Conservation (phyloP, 2,113 vertebrate species). For the Plecotus auritus region DNA sequence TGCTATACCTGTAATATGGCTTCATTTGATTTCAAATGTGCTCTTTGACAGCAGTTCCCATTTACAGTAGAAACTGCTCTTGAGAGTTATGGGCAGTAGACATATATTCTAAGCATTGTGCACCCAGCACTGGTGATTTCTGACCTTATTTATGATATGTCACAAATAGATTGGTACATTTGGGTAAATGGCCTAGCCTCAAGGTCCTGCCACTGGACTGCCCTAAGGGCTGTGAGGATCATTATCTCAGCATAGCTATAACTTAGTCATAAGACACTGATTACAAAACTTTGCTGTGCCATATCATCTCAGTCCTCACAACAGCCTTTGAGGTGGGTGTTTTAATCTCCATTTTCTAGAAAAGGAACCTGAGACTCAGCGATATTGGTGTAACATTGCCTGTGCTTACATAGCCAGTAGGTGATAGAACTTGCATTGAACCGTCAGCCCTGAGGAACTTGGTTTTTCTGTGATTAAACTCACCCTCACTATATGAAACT, state of each 20-base stretch:
- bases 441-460: neutral
- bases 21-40: constrained; percentile 15
- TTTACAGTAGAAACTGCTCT: neutral
- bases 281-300: neutral
- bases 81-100: neutral
- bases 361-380: neutral
- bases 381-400: neutral
- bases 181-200: neutral
- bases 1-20: neutral
- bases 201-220: neutral
- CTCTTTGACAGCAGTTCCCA: neutral
- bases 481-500: neutral
- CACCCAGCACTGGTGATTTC: neutral
- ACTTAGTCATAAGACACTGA: neutral
- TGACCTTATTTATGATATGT: neutral
- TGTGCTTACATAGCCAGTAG: neutral
- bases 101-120: neutral
- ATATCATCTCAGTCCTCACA: neutral
- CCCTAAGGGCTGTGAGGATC: neutral
- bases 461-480: constrained; percentile 36
- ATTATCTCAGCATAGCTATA: neutral
- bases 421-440: neutral
- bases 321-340: neutral
- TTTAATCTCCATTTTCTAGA: neutral
- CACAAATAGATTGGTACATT: neutral